Percentiles rank a stretch among this genome's conserved stretches.
Evolutionary conservation across 2,888 invertebrate genomes (phyloP).

Genomic region (Sialis fuliginosa): DNA sequence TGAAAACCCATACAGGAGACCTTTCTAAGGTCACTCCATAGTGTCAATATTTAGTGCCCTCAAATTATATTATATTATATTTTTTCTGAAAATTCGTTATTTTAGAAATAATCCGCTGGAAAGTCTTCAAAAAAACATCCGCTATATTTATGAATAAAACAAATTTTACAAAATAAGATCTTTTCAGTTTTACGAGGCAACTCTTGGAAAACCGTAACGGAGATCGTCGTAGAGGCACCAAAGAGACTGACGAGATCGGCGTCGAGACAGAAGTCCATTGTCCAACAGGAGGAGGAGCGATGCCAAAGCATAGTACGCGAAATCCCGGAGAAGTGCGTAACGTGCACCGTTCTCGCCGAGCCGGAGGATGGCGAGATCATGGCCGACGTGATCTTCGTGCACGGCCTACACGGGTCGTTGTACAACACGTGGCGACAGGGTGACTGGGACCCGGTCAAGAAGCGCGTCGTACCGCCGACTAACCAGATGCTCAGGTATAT

Average conservation of each 20-base stretch:
- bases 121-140: no score
- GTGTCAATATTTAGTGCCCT: no score
- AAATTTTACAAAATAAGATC: no score
- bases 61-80: no score
- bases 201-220: neutral
- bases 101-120: no score
- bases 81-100: no score
- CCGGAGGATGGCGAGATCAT: constrained; percentile 13
- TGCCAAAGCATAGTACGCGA: constrained; percentile 4
- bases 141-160: no score
- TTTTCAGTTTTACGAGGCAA: neutral
- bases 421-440: constrained; percentile 73
- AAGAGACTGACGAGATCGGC: neutral
- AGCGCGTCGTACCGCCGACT: no score
- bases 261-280: neutral
- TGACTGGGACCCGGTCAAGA: constrained; percentile 29
- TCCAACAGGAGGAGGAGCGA: constrained; percentile 1
- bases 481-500: no score
- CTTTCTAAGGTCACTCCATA: no score
- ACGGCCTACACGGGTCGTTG: constrained; percentile 62
- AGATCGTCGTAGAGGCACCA: neutral
- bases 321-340: constrained; percentile 21
- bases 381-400: constrained; percentile 66
- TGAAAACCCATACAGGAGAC: no score
- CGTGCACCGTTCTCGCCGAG: constrained; percentile 20